Evolutionary conservation across 2,888 invertebrate genomes (phyloP).

Genomic region (Strigamia maritima): DNA sequence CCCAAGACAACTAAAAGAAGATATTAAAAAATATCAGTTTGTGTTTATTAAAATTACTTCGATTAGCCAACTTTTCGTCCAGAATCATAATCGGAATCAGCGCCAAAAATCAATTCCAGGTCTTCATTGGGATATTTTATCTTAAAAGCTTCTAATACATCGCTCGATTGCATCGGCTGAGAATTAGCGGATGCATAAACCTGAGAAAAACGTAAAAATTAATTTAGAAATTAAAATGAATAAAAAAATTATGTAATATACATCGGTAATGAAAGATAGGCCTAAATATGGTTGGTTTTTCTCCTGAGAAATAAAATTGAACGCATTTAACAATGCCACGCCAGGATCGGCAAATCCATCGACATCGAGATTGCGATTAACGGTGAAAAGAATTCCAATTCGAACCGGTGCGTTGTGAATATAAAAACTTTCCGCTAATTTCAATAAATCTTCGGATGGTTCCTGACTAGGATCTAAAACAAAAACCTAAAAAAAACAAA

Average conservation of each 20-base stretch:
- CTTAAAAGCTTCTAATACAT: constrained; percentile 67
- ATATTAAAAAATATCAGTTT: too few species aligned
- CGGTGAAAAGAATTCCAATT: constrained; percentile 76
- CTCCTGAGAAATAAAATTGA: constrained; percentile 80
- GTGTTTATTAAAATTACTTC: not conserved
- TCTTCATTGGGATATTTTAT: constrained; percentile 62
- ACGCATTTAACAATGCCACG: constrained; percentile 80
- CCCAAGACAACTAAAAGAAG: constrained; percentile 62
- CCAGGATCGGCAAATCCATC: constrained; percentile 68
- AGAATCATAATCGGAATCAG: constrained; percentile 82
- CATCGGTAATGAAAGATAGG: constrained; percentile 79
- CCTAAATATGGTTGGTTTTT: constrained; percentile 70
- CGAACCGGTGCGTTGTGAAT: constrained; percentile 83
- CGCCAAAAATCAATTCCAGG: constrained; percentile 74
- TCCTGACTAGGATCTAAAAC: constrained; percentile 78
- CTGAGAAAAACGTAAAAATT: constrained; percentile 47
- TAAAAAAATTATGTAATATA: constrained; percentile 53
- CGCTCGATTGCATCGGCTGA: constrained; percentile 60
- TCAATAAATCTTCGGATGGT: constrained; percentile 67
- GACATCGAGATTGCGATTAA: constrained; percentile 56
- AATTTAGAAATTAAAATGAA: not conserved
- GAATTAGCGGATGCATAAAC: constrained; percentile 59
- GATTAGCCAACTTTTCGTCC: constrained; percentile 60
- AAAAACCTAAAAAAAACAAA: constrained; percentile 62
- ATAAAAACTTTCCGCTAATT: constrained; percentile 84